phyloP scores from a whole-genome alignment of 2,888 invertebrate genomes.

The Encarsia formosa region DNA sequence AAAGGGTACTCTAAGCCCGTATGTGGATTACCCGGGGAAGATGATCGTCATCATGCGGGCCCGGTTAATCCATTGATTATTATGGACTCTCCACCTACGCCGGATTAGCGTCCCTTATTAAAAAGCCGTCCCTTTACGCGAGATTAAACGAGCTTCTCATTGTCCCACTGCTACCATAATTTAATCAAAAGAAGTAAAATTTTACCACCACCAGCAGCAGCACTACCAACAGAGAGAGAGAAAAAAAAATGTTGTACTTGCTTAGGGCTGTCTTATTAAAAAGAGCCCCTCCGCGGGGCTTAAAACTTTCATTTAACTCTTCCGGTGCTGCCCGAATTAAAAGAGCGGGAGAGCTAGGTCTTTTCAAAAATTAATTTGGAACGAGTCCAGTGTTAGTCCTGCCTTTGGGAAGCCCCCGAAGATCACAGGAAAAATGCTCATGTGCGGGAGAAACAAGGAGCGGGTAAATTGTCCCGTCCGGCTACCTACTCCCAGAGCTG shows the following conservation, averaged over 20 bases:
- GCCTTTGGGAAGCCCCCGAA: slow-evolving; percentile 46
- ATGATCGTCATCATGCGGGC: too few species aligned
- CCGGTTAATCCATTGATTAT: too few species aligned
- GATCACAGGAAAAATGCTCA: slow-evolving; percentile 50
- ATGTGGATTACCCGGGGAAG: too few species aligned
- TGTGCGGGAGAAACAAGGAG: slow-evolving; percentile 32
- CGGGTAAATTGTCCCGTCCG: slow-evolving; percentile 29
- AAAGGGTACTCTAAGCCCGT: not conserved
- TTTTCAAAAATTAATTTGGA: slow-evolving; percentile 49
- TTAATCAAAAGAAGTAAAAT: too few species aligned
- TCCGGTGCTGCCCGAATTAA: slow-evolving; percentile 22
- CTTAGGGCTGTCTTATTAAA: slow-evolving; percentile 28
- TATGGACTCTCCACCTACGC: too few species aligned
- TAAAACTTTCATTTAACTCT: slow-evolving; percentile 29
- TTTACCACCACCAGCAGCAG: too few species aligned
- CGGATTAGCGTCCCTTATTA: too few species aligned
- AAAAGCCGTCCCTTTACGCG: too few species aligned
- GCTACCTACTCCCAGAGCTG: slow-evolving; percentile 33
- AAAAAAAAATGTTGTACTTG: too few species aligned
- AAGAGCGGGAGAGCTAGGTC: slow-evolving; percentile 31
- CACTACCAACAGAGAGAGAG: too few species aligned
- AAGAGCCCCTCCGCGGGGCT: slow-evolving; percentile 24
- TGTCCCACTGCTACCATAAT: too few species aligned
- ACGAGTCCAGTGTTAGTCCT: slow-evolving; percentile 41
- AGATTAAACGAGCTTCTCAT: too few species aligned